Percentiles rank a stretch among this genome's conserved stretches.
These are phyloP conservation scores for Leucophenga varia DNA, from an alignment of 1,140 invertebrate genomes.

Conservation along the genomic window DNA sequence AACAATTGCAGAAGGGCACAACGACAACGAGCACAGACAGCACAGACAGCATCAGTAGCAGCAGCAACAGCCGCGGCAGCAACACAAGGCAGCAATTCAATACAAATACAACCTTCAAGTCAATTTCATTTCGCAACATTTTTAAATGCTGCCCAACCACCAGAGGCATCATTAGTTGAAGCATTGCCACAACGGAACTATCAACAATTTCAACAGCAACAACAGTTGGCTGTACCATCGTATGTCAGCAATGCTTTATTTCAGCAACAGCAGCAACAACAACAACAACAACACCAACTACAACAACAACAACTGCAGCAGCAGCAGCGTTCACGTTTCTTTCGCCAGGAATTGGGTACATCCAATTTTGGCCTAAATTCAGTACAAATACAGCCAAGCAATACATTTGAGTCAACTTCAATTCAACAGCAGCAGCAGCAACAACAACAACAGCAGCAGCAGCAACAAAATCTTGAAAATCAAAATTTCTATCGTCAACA, in stretches of 20 bases:
- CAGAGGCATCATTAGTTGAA: slow-evolving; percentile 39
- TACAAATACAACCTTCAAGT: slow-evolving; percentile 44
- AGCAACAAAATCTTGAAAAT: slow-evolving; percentile 37
- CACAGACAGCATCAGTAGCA: slow-evolving; percentile 19
- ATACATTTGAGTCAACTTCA: slow-evolving; percentile 27
- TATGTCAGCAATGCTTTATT: slow-evolving; percentile 41
- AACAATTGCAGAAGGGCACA: slow-evolving; percentile 40
- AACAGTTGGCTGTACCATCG: slow-evolving; percentile 35
- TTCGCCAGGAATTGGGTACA: slow-evolving; percentile 57
- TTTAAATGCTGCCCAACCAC: slow-evolving; percentile 5
- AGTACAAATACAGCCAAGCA: slow-evolving; percentile 39
- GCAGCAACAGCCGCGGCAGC: slow-evolving; percentile 10
- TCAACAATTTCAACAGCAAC: slow-evolving; percentile 41
- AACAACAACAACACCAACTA: too few species aligned
- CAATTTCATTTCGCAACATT: slow-evolving; percentile 46
- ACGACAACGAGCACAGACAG: slow-evolving; percentile 17
- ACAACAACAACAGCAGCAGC: slow-evolving; percentile 17
- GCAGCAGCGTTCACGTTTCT: slow-evolving; percentile 51
- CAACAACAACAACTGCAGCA: slow-evolving; percentile 21
- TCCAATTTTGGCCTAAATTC: slow-evolving; percentile 53
- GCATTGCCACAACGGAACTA: slow-evolving; percentile 45
- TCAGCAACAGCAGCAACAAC: slow-evolving; percentile 30
- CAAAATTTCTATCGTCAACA: slow-evolving; percentile 53
- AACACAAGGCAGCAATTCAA: slow-evolving; percentile 23
- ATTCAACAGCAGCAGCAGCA: slow-evolving; percentile 39